phyloP scores from a whole-genome alignment of 2,888 invertebrate genomes.

The Zygogramma bicolorata region DNA sequence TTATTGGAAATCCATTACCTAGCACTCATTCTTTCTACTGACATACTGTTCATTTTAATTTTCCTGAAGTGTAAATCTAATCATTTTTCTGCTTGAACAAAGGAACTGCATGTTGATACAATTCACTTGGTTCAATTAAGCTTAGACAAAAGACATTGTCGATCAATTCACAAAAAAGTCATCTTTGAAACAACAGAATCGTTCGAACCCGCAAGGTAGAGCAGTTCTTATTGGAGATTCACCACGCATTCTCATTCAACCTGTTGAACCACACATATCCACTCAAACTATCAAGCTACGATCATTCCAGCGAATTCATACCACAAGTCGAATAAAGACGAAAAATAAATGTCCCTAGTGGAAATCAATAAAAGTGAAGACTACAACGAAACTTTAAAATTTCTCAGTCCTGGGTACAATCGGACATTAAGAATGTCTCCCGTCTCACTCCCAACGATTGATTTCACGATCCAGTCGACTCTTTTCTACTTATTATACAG shows the following conservation, averaged over 20 bases:
- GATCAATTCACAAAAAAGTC: background rate
- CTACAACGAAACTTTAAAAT: constrained; percentile 57
- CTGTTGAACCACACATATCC: constrained; percentile 2
- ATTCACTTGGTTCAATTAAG: no score
- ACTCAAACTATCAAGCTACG: background rate
- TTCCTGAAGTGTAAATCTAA: no score
- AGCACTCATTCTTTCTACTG: no score
- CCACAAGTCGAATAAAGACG: background rate
- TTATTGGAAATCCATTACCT: no score
- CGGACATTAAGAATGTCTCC: constrained; percentile 50
- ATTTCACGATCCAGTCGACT: constrained; percentile 21
- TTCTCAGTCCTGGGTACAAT: constrained; percentile 55
- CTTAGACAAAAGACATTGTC: no score
- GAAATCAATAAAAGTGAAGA: constrained; percentile 57
- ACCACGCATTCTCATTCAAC: background rate
- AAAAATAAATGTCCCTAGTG: constrained; percentile 10
- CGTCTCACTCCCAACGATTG: constrained; percentile 26
- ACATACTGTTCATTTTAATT: no score
- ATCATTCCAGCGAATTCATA: background rate
- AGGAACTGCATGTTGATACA: no score
- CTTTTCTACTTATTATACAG: constrained; percentile 46
- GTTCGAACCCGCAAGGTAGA: background rate
- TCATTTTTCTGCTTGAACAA: no score
- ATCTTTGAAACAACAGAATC: background rate
- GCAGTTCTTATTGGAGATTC: background rate